Evolutionary conservation across 2,888 invertebrate genomes (phyloP).

Genomic region (Caenorhabditis uteleia): DNA sequence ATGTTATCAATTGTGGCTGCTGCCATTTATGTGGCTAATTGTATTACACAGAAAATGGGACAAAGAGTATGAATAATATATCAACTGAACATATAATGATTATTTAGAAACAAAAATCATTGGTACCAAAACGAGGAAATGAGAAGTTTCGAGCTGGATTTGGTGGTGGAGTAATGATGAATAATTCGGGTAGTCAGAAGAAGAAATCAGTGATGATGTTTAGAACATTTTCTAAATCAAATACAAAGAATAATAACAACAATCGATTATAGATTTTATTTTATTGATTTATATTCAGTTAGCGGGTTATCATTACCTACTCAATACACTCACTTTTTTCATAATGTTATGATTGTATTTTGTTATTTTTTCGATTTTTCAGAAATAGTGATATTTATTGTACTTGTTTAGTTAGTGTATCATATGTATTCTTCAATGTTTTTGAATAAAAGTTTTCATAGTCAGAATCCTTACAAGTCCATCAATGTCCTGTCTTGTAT

Average conservation of each 20-base stretch:
- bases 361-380: too few species aligned
- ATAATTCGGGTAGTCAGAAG: slow-evolving; percentile 30
- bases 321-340: too few species aligned
- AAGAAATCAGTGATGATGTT: slow-evolving; percentile 56
- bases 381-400: too few species aligned
- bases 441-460: too few species aligned
- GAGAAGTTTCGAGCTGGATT: slow-evolving; percentile 53
- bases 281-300: not conserved
- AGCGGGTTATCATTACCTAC: too few species aligned
- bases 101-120: slow-evolving; percentile 35
- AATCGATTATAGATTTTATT: slow-evolving; percentile 15
- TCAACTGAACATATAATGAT: too few species aligned
- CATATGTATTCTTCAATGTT: too few species aligned
- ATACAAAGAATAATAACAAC: slow-evolving; percentile 33
- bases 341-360: too few species aligned
- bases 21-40: slow-evolving; percentile 52
- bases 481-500: too few species aligned
- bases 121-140: slow-evolving; percentile 28
- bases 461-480: too few species aligned
- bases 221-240: slow-evolving; percentile 42
- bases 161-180: slow-evolving; percentile 53
- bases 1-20: slow-evolving; percentile 39
- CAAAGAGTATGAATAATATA: slow-evolving; percentile 20
- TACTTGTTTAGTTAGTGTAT: too few species aligned
- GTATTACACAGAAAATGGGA: slow-evolving; percentile 47